Conservation (phyloP, 2,888 invertebrate species). For the Hylaea fasciaria region DNA sequence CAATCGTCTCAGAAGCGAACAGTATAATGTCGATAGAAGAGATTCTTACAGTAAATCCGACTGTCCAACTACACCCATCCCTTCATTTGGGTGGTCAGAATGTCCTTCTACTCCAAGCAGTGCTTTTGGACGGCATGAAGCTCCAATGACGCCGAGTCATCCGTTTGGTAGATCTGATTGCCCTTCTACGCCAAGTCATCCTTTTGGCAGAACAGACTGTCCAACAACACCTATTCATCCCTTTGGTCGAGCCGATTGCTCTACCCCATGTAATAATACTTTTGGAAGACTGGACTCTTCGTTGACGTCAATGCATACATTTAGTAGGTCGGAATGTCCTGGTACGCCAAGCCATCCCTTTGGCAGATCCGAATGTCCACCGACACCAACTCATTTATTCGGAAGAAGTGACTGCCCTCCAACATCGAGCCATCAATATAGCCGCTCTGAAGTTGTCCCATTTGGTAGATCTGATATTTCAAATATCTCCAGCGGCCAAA, state of each 20-base stretch:
- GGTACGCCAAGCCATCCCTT: constrained; percentile 57
- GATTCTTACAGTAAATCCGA: constrained; percentile 50
- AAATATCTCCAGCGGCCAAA: constrained; percentile 33
- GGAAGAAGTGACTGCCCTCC: constrained; percentile 50
- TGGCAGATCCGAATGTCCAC: constrained; percentile 58
- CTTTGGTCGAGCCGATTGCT: constrained; percentile 54
- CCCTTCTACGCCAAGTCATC: constrained; percentile 54
- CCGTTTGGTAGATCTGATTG: constrained; percentile 61
- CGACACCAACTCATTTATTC: constrained; percentile 63
- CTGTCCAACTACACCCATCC: constrained; percentile 50
- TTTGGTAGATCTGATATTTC: constrained; percentile 51
- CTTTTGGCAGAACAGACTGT: constrained; percentile 59
- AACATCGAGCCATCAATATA: constrained; percentile 47
- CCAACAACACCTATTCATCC: constrained; percentile 61
- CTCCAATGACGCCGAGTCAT: constrained; percentile 58
- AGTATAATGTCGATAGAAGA: constrained; percentile 48
- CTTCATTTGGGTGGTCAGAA: constrained; percentile 57
- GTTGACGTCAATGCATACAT: constrained; percentile 42
- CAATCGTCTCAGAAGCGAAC: constrained; percentile 44
- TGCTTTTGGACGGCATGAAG: constrained; percentile 58
- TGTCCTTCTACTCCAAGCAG: constrained; percentile 55
- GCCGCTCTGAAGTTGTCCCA: constrained; percentile 47
- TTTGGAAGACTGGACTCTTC: constrained; percentile 48
- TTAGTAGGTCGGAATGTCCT: constrained; percentile 57
- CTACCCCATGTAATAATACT: constrained; percentile 54